Evolutionary conservation across 2,888 invertebrate species (phyloP), one percentile per base, ranked within the genome.

Genomic region (Drosophila ustulata): DNA sequence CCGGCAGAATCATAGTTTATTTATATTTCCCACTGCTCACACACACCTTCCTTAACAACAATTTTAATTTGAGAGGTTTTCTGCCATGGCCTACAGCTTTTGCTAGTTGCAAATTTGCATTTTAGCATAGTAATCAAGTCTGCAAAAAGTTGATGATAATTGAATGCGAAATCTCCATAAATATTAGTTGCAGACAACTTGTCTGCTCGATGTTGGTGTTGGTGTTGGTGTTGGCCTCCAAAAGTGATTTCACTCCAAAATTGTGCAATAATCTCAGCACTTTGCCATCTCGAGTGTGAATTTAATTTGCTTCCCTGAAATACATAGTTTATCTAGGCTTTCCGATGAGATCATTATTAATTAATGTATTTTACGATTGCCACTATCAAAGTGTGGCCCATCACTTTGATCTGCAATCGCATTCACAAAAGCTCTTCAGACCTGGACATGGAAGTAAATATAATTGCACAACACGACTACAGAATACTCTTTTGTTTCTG

Each of bases 91-190:
- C n/a, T 37, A 45, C 7, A 52, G 47, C n/a, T 28, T 59, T 37
- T 37, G 41, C 11, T 2, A 68, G n/a, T 23, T 52, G 18, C 9
- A 23, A 52, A 70, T 75, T 62, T 53, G 49, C 49, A 69, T 72
- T 57, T 75, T 50, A 52, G 43, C 61, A 28, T 46, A 61, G 32
- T 18, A 53, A 53, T 62, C 52, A 46, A 46, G 13, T 13, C 26
- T 41, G 47, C 11, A 61, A 28, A 28, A 47, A 68, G 34, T 49
- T 37, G 43, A n/a, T 49, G 6, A 37, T 23, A 34, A 26, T 41
- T 75, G 9, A 37, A 41, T 46, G 30, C 7, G 6, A 37, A 58
- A 26, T 51, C 26, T 43, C 46, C 47, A 52, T 25, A 53, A 53
- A 66, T 30, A 45, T 45, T 18, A 51, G 37, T 51, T 30, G 11